These are phyloP conservation scores for Mimas tiliae DNA, from an alignment of 2,888 invertebrate genomes.

Conservation along the genomic window DNA sequence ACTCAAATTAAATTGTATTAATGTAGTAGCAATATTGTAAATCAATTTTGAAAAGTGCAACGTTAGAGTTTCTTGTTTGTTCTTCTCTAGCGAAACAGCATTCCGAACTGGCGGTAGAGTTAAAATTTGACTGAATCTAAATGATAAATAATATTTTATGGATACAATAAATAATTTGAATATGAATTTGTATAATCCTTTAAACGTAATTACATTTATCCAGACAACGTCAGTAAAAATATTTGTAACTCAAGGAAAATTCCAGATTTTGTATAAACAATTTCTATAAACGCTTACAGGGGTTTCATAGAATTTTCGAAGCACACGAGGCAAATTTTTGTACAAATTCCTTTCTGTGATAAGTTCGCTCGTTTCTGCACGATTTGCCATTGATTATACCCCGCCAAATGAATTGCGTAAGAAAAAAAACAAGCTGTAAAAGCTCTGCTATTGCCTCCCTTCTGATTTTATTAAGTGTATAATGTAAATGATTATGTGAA, in stretches of 20 bases:
- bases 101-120: too few species aligned
- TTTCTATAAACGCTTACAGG: constrained; percentile 42
- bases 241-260: not conserved
- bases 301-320: constrained; percentile 49
- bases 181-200: too few species aligned
- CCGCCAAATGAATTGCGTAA: constrained; percentile 60
- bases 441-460: constrained; percentile 19
- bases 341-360: constrained; percentile 62
- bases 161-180: too few species aligned
- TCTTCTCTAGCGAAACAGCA: too few species aligned
- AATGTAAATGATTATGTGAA: not conserved
- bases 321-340: constrained; percentile 52
- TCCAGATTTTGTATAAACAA: constrained; percentile 6
- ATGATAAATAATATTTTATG: too few species aligned
- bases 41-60: too few species aligned
- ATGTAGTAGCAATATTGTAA: too few species aligned
- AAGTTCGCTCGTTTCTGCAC: constrained; percentile 67
- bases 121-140: too few species aligned
- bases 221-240: not conserved
- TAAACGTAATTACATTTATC: too few species aligned
- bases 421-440: constrained; percentile 50
- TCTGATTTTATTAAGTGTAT: constrained; percentile 18
- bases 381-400: constrained; percentile 69
- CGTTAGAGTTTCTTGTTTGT: too few species aligned
- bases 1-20: too few species aligned